A percentile compares a stretch with the other conserved stretches of the same genome.
These are phyloP conservation scores for Kradibia gibbosae DNA, from an alignment of 1,140 invertebrate species.

Conservation along the genomic window DNA sequence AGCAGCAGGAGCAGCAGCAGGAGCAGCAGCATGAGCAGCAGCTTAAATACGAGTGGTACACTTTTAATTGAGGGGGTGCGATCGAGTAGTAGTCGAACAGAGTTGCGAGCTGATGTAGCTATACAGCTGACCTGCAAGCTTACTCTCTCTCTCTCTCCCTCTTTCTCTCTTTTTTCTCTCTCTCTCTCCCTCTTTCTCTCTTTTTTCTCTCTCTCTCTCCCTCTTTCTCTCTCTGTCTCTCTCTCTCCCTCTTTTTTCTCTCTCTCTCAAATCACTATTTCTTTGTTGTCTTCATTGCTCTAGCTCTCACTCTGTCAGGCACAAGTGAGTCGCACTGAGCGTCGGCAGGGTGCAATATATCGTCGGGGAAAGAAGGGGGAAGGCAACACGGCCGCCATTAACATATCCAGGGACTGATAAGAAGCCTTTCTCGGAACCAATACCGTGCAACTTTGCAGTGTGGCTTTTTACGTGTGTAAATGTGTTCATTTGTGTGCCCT, in stretches of 20 bases:
- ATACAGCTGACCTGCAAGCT: conserved; percentile 35
- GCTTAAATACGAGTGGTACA: conserved; percentile 39
- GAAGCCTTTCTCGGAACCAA: conserved; percentile 66
- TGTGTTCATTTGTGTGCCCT: neutral
- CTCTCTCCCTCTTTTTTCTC: neutral
- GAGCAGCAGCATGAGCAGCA: neutral
- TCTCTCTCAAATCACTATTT: neutral
- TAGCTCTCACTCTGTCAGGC: neutral
- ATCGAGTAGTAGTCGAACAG: conserved; percentile 26
- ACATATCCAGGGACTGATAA: conserved; percentile 68
- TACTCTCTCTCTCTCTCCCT: neutral
- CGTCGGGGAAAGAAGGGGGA: conserved; percentile 53
- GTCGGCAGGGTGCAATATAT: conserved; percentile 60
- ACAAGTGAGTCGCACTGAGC: conserved; percentile 17
- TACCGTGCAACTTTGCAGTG: conserved; percentile 58
- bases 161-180: neutral
- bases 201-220: neutral
- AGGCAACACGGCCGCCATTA: conserved; percentile 66
- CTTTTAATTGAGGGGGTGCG: conserved; percentile 42
- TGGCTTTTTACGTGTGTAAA: conserved; percentile 10
- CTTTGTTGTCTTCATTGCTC: neutral
- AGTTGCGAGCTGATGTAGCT: conserved; percentile 19
- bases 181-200: too few relatives aligned
- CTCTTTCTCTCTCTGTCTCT: neutral
- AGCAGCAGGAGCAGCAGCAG: too few relatives aligned